Percentiles rank a stretch among this genome's conserved stretches.
Conservation (phyloP, 2,888 invertebrate genomes). For the Cybosia mesomella region DNA sequence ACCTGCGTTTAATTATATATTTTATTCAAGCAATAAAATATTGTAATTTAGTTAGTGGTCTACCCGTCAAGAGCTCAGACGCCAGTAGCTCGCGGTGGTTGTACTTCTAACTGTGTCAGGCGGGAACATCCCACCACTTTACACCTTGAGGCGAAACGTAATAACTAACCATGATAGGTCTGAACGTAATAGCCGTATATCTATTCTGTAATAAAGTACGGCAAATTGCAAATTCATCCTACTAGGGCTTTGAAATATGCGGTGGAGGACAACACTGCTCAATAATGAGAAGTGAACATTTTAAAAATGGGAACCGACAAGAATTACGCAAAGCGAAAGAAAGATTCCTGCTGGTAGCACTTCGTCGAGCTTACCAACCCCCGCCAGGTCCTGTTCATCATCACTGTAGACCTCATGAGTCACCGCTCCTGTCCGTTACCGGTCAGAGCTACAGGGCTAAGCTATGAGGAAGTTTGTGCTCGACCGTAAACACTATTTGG, state of each 20-base stretch:
- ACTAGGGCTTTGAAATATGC: not conserved
- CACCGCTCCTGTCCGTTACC: too few species aligned
- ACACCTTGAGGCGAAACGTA: slow-evolving; percentile 19
- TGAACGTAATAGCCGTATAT: not conserved
- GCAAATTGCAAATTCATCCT: not conserved
- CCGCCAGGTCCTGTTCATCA: too few species aligned
- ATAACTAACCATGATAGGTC: slow-evolving; percentile 14
- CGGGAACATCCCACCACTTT: slow-evolving; percentile 18
- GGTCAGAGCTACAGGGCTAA: too few species aligned
- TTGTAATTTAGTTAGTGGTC: not conserved
- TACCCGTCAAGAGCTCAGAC: slow-evolving; percentile 5
- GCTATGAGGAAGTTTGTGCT: too few species aligned
- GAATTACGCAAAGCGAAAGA: too few species aligned
- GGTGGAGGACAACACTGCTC: not conserved
- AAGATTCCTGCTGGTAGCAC: not conserved
- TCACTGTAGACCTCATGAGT: too few species aligned
- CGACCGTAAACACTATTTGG: too few species aligned
- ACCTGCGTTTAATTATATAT: slow-evolving; percentile 1
- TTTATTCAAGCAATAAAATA: not conserved
- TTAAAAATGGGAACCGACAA: too few species aligned
- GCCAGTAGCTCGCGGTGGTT: slow-evolving; percentile 35
- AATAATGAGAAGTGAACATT: too few species aligned
- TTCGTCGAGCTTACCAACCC: too few species aligned
- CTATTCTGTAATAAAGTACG: not conserved
- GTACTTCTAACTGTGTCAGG: slow-evolving; percentile 42